Percentiles rank a stretch among this genome's conserved stretches.
Evolutionary conservation across 2,888 invertebrate species (phyloP).

Genomic region (Dasypogon diadema): DNA sequence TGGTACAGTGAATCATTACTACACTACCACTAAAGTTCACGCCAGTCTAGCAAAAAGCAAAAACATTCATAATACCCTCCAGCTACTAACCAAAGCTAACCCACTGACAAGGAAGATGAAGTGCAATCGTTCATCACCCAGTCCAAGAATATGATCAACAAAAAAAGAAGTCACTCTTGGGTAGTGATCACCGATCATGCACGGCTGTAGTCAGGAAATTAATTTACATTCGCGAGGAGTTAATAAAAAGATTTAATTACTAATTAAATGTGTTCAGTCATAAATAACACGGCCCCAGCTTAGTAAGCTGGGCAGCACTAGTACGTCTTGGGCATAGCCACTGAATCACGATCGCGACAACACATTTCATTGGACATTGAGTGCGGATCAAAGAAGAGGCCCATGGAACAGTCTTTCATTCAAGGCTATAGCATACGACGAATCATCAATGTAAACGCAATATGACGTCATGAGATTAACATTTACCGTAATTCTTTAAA

Average conservation of each 20-base stretch:
- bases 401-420: not conserved
- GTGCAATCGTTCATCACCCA: not conserved
- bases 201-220: conserved; percentile 13
- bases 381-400: not conserved
- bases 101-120: conserved; percentile 8
- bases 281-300: not conserved
- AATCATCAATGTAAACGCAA: not conserved
- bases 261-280: conserved; percentile 16
- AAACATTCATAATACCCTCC: not conserved
- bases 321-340: not conserved
- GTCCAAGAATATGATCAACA: not conserved
- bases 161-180: not conserved
- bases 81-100: not conserved
- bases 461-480: not conserved
- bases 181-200: not conserved
- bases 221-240: conserved; percentile 10
- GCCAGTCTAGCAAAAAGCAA: not conserved
- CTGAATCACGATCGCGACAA: not conserved
- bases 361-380: not conserved
- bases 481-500: not conserved
- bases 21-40: too few species aligned
- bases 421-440: not conserved
- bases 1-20: too few species aligned
- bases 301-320: not conserved
- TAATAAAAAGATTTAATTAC: conserved; percentile 11